Conservation (phyloP, 2,888 invertebrate genomes). For the Hypsopygia costalis region DNA sequence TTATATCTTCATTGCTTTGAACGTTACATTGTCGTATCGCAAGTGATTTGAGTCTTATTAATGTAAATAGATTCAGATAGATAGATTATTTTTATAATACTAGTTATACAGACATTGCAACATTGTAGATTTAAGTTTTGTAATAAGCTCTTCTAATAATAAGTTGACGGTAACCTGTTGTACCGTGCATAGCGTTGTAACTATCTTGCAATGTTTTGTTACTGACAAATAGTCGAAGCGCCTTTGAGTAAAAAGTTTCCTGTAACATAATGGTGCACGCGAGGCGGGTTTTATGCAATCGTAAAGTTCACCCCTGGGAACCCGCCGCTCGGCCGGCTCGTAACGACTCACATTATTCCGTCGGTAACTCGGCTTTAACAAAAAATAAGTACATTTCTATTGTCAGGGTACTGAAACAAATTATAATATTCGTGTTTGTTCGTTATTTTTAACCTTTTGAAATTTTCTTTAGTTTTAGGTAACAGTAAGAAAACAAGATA, state of each 20-base stretch:
- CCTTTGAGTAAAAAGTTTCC: conserved; percentile 12
- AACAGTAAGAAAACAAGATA: no score
- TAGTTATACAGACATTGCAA: no score
- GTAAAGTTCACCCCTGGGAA: conserved; percentile 35
- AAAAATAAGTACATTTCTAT: conserved; percentile 4
- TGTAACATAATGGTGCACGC: conserved; percentile 25
- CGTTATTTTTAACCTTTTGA: no score
- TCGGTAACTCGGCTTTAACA: conserved; percentile 16
- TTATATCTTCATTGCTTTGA: no score
- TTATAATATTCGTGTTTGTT: no score
- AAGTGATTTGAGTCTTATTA: no score
- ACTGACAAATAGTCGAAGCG: conserved; percentile 18
- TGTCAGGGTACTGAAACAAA: not conserved
- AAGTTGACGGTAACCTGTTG: conserved; percentile 36
- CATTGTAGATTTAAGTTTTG: no score
- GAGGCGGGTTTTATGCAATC: conserved; percentile 30
- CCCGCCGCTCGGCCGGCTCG: conserved; percentile 25
- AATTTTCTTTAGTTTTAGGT: no score
- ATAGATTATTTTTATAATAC: no score
- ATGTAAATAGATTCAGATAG: no score
- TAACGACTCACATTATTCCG: conserved; percentile 26
- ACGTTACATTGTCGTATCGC: no score
- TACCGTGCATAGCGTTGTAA: conserved; percentile 13
- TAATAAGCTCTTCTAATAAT: no score
- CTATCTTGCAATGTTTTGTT: conserved; percentile 16